phyloP scores from a whole-genome alignment of 2,113 vertebrate genomes.

The Rhodinocichla rosea region DNA sequence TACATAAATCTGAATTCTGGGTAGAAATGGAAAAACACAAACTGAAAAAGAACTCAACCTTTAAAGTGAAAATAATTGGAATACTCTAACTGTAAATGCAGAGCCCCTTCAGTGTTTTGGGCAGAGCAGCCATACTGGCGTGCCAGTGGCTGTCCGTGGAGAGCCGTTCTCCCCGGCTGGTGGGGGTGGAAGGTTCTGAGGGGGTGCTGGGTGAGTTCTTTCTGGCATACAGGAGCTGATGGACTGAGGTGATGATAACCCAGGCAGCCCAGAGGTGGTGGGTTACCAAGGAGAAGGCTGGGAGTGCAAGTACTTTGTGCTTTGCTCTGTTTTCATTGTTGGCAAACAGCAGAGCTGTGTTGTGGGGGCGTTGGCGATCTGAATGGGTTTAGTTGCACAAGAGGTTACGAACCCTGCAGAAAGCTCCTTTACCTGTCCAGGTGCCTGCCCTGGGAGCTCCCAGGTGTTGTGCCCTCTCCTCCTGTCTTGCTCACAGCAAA shows the following conservation, averaged over 20 bases:
- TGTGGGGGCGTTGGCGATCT: accelerated
- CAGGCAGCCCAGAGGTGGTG: not conserved
- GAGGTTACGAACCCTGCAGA: not conserved
- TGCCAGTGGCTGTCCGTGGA: accelerated
- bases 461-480: not conserved
- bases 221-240: not conserved
- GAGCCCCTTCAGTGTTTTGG: not conserved
- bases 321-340: not conserved
- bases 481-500: not conserved
- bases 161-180: accelerated
- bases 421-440: not conserved
- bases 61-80: not conserved
- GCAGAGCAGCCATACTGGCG: accelerated
- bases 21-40: not conserved
- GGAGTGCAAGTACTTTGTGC: not conserved
- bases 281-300: not conserved
- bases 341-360: not conserved
- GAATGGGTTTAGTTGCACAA: not conserved
- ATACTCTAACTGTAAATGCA: not conserved
- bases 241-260: not conserved
- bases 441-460: not conserved
- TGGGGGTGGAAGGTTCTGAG: accelerated
- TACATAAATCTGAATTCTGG: constrained; percentile 6
- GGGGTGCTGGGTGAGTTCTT: accelerated
- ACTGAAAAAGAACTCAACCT: not conserved